phyloP scores from a whole-genome alignment of 2,888 invertebrate species.

The Drosophila testacea region DNA sequence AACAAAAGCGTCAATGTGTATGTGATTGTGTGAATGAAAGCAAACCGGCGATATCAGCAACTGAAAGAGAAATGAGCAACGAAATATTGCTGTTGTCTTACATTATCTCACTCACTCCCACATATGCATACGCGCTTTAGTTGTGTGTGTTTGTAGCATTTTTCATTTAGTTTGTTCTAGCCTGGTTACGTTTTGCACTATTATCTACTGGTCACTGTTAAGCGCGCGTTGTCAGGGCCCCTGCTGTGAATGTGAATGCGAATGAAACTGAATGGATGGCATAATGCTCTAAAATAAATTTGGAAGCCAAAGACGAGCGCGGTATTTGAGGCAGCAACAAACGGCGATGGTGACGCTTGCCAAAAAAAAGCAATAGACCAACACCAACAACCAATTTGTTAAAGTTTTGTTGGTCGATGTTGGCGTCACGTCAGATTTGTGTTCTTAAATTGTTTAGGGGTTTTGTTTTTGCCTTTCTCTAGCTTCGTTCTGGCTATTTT shows the following conservation, averaged over 20 bases:
- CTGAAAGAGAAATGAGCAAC: background rate
- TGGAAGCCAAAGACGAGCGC: conserved; percentile 58
- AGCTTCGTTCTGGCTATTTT: conserved; percentile 65
- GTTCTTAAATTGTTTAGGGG: conserved; percentile 61
- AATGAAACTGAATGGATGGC: conserved; percentile 67
- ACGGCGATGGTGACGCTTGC: conserved; percentile 58
- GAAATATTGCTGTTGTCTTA: conserved; percentile 27
- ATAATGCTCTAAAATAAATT: conserved; percentile 83
- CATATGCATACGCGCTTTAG: conserved; percentile 16
- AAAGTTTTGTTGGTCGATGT: conserved; percentile 56
- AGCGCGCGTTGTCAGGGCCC: conserved; percentile 64
- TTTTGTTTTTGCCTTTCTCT: conserved; percentile 40
- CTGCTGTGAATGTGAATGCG: conserved; percentile 47
- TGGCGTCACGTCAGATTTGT: conserved; percentile 50
- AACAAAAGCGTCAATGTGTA: conserved; percentile 46
- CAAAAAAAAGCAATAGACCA: conserved; percentile 60
- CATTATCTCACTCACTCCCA: conserved; percentile 19
- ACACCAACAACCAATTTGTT: conserved; percentile 65
- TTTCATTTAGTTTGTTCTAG: conserved; percentile 48
- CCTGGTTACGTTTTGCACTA: conserved; percentile 33
- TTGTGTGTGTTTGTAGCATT: conserved; percentile 34
- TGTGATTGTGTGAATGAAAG: conserved; percentile 60
- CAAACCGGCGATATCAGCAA: conserved; percentile 49
- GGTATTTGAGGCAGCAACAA: conserved; percentile 13
- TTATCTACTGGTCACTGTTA: conserved; percentile 41